phyloP scores from a whole-genome alignment of 2,797 vertebrate species.

The Microctenopoma steveboyesi region DNA sequence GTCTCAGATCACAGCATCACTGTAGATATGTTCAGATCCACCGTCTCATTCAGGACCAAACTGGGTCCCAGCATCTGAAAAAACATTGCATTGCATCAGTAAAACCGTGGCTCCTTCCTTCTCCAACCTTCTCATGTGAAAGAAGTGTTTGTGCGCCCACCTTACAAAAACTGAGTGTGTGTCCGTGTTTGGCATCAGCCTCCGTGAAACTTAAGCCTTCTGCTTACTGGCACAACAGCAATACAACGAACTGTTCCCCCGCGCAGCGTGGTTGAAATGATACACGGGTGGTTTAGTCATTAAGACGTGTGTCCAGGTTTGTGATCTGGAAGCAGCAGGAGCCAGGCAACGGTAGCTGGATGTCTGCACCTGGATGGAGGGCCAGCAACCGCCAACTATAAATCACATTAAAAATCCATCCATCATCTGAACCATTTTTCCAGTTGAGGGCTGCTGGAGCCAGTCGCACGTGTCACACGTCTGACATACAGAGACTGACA shows the following conservation, averaged over 20 bases:
- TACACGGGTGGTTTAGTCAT: slow-evolving; percentile 39
- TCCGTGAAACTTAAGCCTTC: neutral
- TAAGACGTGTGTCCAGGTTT: slow-evolving; percentile 13
- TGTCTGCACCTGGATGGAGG: neutral
- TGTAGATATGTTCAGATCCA: too few relatives aligned
- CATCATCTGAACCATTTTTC: neutral
- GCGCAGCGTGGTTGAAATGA: slow-evolving; percentile 14
- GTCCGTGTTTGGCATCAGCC: slow-evolving; percentile 17
- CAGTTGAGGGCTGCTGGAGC: too few relatives aligned
- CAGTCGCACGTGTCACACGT: too few relatives aligned
- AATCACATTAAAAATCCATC: neutral
- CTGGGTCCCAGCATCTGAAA: too few relatives aligned
- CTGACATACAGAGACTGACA: too few relatives aligned
- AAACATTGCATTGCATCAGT: too few relatives aligned
- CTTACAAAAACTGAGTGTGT: neutral
- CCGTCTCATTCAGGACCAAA: too few relatives aligned
- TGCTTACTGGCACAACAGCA: slow-evolving; percentile 11
- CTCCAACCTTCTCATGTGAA: too few relatives aligned
- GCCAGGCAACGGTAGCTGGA: neutral
- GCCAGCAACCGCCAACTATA: too few relatives aligned
- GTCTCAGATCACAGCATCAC: too few relatives aligned
- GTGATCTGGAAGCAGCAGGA: slow-evolving; percentile 1
- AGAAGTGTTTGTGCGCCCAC: too few relatives aligned
- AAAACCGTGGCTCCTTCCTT: too few relatives aligned
- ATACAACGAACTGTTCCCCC: neutral